phyloP scores from a whole-genome alignment of 2,797 vertebrate species.

The Cyprinodon diabolis region DNA sequence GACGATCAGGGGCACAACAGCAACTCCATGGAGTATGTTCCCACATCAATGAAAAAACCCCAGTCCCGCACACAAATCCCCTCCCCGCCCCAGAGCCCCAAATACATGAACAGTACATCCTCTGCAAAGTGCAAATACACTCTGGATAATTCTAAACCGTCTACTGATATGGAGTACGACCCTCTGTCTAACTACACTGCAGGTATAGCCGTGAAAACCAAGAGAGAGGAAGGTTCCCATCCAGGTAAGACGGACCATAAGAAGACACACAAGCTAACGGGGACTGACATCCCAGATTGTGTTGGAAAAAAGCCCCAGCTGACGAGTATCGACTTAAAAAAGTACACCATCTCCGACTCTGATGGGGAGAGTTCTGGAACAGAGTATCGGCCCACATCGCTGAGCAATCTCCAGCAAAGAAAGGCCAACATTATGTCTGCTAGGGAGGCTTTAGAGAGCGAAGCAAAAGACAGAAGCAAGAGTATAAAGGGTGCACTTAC shows the following conservation, averaged over 20 bases:
- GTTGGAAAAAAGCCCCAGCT: conserved; percentile 80
- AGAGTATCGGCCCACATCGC: conserved; percentile 72
- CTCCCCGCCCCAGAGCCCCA: conserved; percentile 65
- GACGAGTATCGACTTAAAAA: conserved; percentile 49
- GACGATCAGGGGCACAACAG: conserved; percentile 70
- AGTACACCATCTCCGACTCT: conserved; percentile 87
- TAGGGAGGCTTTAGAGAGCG: conserved; percentile 32
- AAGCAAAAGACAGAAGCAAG: conserved; percentile 45
- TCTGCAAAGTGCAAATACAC: conserved; percentile 88
- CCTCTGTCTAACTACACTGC: conserved; percentile 95
- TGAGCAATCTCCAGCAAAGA: conserved; percentile 72
- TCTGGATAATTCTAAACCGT: conserved; percentile 89
- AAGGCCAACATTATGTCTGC: conserved; percentile 55
- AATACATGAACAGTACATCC: conserved; percentile 55
- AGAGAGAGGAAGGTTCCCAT: conserved; percentile 67
- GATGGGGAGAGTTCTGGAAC: conserved; percentile 86
- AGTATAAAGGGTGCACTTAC: conserved; percentile 42
- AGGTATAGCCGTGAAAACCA: conserved; percentile 83
- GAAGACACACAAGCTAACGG: conserved; percentile 39
- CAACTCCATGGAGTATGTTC: conserved; percentile 90
- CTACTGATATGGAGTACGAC: conserved; percentile 95
- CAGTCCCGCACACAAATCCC: conserved; percentile 45
- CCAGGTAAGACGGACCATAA: conserved; percentile 23
- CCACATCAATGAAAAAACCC: conserved; percentile 82
- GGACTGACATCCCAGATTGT: conserved; percentile 60